Evolutionary conservation across 2,797 vertebrate species (phyloP).

Genomic region (Etheostoma perlongum): DNA sequence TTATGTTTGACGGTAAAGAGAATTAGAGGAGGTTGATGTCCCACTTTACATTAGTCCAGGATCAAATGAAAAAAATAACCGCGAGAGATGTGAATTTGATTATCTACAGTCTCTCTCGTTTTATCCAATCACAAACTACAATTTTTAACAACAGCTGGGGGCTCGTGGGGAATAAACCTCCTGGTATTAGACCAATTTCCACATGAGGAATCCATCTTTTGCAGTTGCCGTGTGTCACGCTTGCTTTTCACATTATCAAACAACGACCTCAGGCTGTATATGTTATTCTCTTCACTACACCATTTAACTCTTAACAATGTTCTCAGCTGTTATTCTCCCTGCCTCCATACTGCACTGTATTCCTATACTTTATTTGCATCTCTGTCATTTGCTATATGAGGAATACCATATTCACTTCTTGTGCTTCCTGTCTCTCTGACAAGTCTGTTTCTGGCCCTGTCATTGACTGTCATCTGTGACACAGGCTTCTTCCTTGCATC

Average conservation of each 20-base stretch:
- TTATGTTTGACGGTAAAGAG: slow-evolving; percentile 28
- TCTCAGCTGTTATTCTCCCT: slow-evolving; percentile 51
- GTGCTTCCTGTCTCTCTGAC: slow-evolving; percentile 49
- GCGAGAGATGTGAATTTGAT: slow-evolving; percentile 65
- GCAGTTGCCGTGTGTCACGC: slow-evolving; percentile 58
- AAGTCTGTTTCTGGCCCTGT: slow-evolving; percentile 61
- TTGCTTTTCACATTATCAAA: slow-evolving; percentile 66
- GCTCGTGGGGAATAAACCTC: slow-evolving; percentile 64
- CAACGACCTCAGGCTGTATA: slow-evolving; percentile 71
- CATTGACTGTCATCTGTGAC: slow-evolving; percentile 71
- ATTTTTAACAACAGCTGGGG: slow-evolving; percentile 55
- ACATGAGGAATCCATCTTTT: slow-evolving; percentile 76
- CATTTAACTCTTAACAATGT: slow-evolving; percentile 70
- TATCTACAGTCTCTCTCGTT: slow-evolving; percentile 49
- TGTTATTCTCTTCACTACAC: slow-evolving; percentile 65
- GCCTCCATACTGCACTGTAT: slow-evolving; percentile 13
- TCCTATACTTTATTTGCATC: slow-evolving; percentile 29
- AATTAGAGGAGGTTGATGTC: slow-evolving; percentile 32
- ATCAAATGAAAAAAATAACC: slow-evolving; percentile 55
- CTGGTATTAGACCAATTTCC: slow-evolving; percentile 74
- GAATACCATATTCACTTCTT: slow-evolving; percentile 40
- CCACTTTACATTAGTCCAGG: slow-evolving; percentile 46
- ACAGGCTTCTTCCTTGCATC: slow-evolving; percentile 63
- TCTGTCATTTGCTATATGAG: slow-evolving; percentile 41
- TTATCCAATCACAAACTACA: slow-evolving; percentile 45